Base-by-base conservation (phyloP, 2,888 invertebrate genomes). In the Priocnemis perturbator region DNA sequence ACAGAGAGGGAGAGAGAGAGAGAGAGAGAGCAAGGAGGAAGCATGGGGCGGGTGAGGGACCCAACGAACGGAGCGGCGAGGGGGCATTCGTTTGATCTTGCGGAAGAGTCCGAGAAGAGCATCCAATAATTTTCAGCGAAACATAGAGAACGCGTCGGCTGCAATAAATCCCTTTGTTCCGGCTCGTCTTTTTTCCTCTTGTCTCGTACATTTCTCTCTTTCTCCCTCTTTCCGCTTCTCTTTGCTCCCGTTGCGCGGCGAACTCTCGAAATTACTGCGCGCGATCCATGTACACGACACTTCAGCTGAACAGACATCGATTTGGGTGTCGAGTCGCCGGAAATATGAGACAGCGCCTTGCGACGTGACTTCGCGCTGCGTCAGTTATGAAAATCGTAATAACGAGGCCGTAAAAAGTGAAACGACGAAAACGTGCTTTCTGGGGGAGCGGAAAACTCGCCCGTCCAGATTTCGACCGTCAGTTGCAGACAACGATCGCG, bases 151-250 rank as follows among this genome's bases (percentile, higher is more conserved):
- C 21, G 21, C 55, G 19, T 19, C 20, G 26, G 19, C 23, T 19
- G 50, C 50, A 50, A 50, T 50, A 50, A 50, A 50, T 50, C 50
- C 50, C 50, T 50, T 50, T 50, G 50, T 50, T 50, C 50, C 15
- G 45, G 7, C 19, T 26, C 17, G 14, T 26, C 7, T 14, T 21
- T 23, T 23, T 20, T 48, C 50, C 11, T 21, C 23, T 47, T 23
- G 45, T 50, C 50, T 19, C 19, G 17, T 9, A 17, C 19, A 19
- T 50, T 17, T 50, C 19, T 50, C 55, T 14, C 55, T 55, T 55
- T 17, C 45, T 30, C 23, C n/a, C 30, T 37, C 58, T 23, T 59
- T 59, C 19, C 14, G 44, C 26, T 37, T 17, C 11, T 19, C 9
- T 17, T 30, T 20, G 37, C 37, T 37, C 37, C 37, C 50, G 50